Base-by-base conservation (phyloP, 2,888 invertebrate species). In the Cetonia aurata region DNA sequence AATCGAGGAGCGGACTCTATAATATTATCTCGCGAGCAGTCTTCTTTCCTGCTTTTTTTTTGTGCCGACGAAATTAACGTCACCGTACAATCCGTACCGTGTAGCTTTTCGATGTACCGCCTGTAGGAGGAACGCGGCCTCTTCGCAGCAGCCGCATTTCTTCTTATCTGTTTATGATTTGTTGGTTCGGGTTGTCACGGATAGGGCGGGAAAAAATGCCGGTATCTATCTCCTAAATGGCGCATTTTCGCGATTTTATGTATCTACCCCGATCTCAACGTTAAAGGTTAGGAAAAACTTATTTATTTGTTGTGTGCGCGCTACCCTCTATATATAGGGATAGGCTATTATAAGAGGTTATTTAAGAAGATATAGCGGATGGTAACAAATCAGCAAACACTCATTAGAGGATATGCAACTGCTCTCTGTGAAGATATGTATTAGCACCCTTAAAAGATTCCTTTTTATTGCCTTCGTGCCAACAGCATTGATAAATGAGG, bases 81-180 rank as follows among this genome's bases (percentile, higher is more conserved):
- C 70, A 67, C 70, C 68, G 73, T 25, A n/a, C 37, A 41, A 31
- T 74, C 74, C 75, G 74, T 74, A 74, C 48, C 73, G 73, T 71
- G n/a, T n/a, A n/a, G n/a, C n/a, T n/a, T n/a, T 62, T 74, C 75
- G 70, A 15, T 41, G 41, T n/a, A 31, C 6, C 25, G 25, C 31
- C 50, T 62, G 37, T 50, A 62, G 50, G 37, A 48, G 62, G 31
- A 62, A 37, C 60, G 25, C 60, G 62, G 50, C 31, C 60, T 46
- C 46, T 31, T 25, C 25, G n/a, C 1, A 9, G 50, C 12, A 13
- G 73, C 52, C 56, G 55, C 56, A 72, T 73, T 72, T 72, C 78
- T 80, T 80, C 78, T 80, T 80, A 80, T 79, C 80, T 79, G 78
- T 77, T 77, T 78, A 80, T 80, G 79, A 79, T 79, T 80, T 80